Conservation (phyloP, 1,140 invertebrate species). For the Zaprionus lachaisei region DNA sequence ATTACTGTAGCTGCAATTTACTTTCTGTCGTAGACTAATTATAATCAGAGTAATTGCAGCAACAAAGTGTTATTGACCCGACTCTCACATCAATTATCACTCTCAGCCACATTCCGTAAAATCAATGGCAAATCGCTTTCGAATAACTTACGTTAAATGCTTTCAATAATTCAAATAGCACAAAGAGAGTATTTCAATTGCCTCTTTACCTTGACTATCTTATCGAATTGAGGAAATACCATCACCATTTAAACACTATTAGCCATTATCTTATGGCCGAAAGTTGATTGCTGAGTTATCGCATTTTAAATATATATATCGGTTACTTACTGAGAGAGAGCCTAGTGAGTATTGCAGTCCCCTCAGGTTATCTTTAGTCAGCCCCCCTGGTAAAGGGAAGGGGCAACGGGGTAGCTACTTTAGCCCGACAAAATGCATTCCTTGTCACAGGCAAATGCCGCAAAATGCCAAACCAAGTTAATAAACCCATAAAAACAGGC, state of each 20-base stretch:
- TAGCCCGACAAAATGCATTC: conserved; percentile 25
- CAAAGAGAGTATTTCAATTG: neutral
- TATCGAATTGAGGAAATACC: conserved; percentile 27
- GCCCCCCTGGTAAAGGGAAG: neutral
- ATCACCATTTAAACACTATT: conserved; percentile 9
- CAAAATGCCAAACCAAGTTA: conserved; percentile 68
- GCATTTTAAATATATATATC: conserved; percentile 3
- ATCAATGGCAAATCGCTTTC: neutral
- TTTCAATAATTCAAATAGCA: too few relatives aligned
- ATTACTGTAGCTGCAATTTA: neutral
- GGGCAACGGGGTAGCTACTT: neutral
- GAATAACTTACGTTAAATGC: too few relatives aligned
- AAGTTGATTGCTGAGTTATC: conserved; percentile 22
- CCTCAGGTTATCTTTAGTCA: neutral
- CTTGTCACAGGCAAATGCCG: conserved; percentile 39
- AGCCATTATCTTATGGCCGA: conserved; percentile 15
- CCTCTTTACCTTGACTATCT: conserved; percentile 17
- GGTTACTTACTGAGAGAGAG: neutral
- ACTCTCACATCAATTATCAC: neutral
- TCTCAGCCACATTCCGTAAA: neutral
- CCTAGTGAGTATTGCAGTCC: neutral
- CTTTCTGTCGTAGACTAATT: conserved; percentile 1
- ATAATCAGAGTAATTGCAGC: neutral
- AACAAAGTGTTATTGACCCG: neutral
- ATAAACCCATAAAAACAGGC: conserved; percentile 73